These are phyloP conservation scores for Caenorhabditis sp. DNA, from an alignment of 2,888 invertebrate genomes.

Conservation along the genomic window DNA sequence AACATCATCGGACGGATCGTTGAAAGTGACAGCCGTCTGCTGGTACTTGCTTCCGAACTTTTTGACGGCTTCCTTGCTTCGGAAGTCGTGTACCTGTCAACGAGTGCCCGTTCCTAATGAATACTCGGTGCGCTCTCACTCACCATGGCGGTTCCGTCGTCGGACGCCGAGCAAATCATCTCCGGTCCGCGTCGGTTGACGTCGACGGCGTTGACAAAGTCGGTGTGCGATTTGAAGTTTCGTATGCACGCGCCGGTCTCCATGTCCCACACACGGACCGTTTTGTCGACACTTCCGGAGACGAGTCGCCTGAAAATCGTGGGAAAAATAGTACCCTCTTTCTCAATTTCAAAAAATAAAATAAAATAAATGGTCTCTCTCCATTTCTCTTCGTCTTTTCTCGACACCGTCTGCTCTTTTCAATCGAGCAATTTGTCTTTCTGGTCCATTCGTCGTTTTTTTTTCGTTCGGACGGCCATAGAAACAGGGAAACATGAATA, in stretches of 20 bases:
- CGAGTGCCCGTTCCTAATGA: neutral
- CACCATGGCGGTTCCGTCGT: conserved; percentile 92
- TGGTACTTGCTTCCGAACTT: conserved; percentile 81
- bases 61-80: conserved; percentile 87
- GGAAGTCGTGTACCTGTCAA: conserved; percentile 86
- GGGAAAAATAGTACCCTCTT: too few relatives aligned
- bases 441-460: too few relatives aligned
- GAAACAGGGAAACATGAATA: too few relatives aligned
- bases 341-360: too few relatives aligned
- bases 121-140: neutral
- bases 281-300: conserved; percentile 94
- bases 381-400: too few relatives aligned
- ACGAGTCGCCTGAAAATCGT: conserved; percentile 85
- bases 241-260: conserved; percentile 91
- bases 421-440: too few relatives aligned
- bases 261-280: conserved; percentile 95
- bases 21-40: conserved; percentile 91
- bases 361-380: too few relatives aligned
- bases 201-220: conserved; percentile 83
- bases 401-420: too few relatives aligned
- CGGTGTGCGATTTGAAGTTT: conserved; percentile 82
- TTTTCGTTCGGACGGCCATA: too few relatives aligned
- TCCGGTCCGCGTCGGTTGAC: conserved; percentile 90
- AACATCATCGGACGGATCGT: conserved; percentile 94
- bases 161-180: conserved; percentile 92